A percentile compares a stretch with the other conserved stretches of the same genome.
phyloP scores from a whole-genome alignment of 2,888 invertebrate genomes.

The Rhagonycha lutea region DNA sequence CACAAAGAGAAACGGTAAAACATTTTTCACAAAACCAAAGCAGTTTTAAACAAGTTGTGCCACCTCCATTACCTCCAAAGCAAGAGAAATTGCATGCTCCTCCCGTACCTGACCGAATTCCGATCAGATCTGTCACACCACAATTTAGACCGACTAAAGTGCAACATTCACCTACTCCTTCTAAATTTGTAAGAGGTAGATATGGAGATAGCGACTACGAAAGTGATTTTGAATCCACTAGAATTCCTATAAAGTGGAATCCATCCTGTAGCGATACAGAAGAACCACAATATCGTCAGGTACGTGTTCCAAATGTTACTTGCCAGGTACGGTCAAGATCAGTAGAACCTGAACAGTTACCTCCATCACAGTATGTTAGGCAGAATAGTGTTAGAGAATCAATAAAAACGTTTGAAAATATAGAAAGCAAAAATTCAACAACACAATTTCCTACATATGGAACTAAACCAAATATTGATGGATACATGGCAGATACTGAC shows the following conservation, averaged over 20 bases:
- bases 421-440: slow-evolving; percentile 39
- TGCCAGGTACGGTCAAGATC: slow-evolving; percentile 60
- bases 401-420: slow-evolving; percentile 47
- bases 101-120: slow-evolving; percentile 54
- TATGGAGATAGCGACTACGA: slow-evolving; percentile 70
- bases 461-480: slow-evolving; percentile 57
- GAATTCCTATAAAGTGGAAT: slow-evolving; percentile 61
- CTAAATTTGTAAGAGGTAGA: slow-evolving; percentile 61
- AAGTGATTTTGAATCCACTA: slow-evolving; percentile 62
- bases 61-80: slow-evolving; percentile 55
- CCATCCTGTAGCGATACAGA: slow-evolving; percentile 68
- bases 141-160: slow-evolving; percentile 50
- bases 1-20: slow-evolving; percentile 59
- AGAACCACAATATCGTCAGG: slow-evolving; percentile 62
- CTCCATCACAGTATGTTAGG: slow-evolving; percentile 45
- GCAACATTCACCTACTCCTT: slow-evolving; percentile 62
- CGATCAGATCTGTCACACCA: slow-evolving; percentile 56
- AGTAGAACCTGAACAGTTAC: slow-evolving; percentile 60
- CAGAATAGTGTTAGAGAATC: slow-evolving; percentile 36
- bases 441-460: slow-evolving; percentile 60
- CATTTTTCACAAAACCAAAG: slow-evolving; percentile 47
- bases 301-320: slow-evolving; percentile 57
- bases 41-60: slow-evolving; percentile 24
- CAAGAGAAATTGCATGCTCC: slow-evolving; percentile 54
- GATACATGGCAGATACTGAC: slow-evolving; percentile 74